A percentile compares a stretch with the other conserved stretches of the same genome.
phyloP scores from a whole-genome alignment of 1,140 invertebrate genomes.

The Brachionus paranguensis region DNA sequence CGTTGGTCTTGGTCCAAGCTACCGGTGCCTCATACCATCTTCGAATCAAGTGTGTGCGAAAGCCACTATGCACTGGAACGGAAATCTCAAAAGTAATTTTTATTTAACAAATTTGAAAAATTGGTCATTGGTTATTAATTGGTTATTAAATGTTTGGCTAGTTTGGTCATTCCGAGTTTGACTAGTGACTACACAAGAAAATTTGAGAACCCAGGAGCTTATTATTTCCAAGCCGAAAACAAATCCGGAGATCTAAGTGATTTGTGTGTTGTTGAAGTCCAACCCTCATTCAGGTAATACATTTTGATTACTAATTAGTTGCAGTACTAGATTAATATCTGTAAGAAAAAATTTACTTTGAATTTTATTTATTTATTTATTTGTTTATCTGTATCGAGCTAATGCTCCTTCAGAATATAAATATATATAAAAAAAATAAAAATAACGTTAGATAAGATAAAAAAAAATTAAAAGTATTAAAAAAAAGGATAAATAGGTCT shows the following conservation, averaged over 20 bases:
- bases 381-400: no score
- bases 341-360: no score
- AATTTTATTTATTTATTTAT: no score
- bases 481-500: no score
- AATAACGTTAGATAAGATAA: no score
- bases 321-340: no score
- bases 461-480: no score
- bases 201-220: slow-evolving; percentile 50
- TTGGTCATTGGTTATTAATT: no score
- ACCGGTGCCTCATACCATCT: slow-evolving; percentile 47
- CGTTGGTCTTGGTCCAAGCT: slow-evolving; percentile 52
- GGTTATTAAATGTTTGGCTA: neutral
- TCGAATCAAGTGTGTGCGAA: slow-evolving; percentile 47
- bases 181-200: slow-evolving; percentile 45
- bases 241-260: slow-evolving; percentile 45
- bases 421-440: no score
- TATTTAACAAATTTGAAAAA: neutral
- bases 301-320: neutral
- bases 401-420: no score
- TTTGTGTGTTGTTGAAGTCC: slow-evolving; percentile 52
- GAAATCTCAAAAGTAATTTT: slow-evolving; percentile 15
- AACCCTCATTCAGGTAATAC: slow-evolving; percentile 46
- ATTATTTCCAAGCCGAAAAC: slow-evolving; percentile 52
- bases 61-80: slow-evolving; percentile 19
- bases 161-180: slow-evolving; percentile 41